Evolutionary conservation across 2,113 vertebrate genomes (phyloP).

Genomic region (Protobothrops mucrosquamatus): DNA sequence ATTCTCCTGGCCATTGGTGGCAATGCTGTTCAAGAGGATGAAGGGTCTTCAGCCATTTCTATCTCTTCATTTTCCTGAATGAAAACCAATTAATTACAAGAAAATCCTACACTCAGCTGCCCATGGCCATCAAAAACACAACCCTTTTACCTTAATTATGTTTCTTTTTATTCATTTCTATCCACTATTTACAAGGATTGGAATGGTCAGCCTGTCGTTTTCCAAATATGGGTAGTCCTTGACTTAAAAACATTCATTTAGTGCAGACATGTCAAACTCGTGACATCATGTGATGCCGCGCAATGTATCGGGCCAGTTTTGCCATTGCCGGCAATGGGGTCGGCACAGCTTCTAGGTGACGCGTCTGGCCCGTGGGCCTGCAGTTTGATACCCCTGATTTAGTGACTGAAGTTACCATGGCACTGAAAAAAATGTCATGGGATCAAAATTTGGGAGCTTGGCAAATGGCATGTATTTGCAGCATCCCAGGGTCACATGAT

Average conservation of each 20-base stretch:
- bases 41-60: not conserved
- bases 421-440: not conserved
- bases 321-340: no score
- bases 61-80: not conserved
- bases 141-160: not conserved
- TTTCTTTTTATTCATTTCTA: not conserved
- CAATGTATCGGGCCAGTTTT: no score
- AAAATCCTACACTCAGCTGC: not conserved
- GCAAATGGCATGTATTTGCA: not conserved
- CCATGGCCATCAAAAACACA: not conserved
- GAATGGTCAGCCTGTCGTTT: not conserved
- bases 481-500: not conserved
- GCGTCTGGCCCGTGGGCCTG: no score
- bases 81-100: not conserved
- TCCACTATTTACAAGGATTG: not conserved
- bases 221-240: not conserved
- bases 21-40: not conserved
- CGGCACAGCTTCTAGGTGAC: no score
- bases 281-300: no score
- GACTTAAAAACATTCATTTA: not conserved
- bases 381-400: not conserved
- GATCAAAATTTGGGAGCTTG: not conserved
- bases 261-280: no score
- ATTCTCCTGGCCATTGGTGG: not conserved
- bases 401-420: not conserved